A percentile compares a stretch with the other conserved stretches of the same genome.
phyloP scores from a whole-genome alignment of 2,113 vertebrate genomes.

The Mesembrinibis cayennensis region DNA sequence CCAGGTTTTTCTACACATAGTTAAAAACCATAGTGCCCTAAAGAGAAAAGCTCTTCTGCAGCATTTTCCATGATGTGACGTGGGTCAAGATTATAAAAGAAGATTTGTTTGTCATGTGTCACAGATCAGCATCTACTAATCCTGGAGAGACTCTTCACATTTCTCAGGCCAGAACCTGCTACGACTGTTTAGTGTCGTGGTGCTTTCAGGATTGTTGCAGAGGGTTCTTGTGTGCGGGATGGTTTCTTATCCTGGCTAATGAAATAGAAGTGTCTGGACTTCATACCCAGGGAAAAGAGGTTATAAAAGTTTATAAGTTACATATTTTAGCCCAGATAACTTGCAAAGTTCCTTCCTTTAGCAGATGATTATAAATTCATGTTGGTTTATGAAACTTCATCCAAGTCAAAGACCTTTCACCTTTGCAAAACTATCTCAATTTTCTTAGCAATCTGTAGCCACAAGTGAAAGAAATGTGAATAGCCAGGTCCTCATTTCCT shows the following conservation, averaged over 20 bases:
- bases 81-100: not conserved
- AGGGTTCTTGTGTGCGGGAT: not conserved
- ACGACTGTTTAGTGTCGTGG: not conserved
- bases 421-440: not conserved
- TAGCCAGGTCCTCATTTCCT: not conserved
- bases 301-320: conserved; percentile 15
- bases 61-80: not conserved
- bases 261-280: not conserved
- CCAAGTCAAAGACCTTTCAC: not conserved
- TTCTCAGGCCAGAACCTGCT: not conserved
- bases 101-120: not conserved
- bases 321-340: not conserved
- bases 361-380: not conserved
- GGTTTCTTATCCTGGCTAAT: not conserved
- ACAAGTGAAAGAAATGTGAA: not conserved
- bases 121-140: not conserved
- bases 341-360: not conserved
- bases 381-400: not conserved
- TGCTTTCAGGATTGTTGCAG: not conserved
- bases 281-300: not conserved
- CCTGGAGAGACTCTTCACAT: not conserved
- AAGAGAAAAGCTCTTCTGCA: not conserved
- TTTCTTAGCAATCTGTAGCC: not conserved
- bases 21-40: not conserved
- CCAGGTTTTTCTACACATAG: not conserved